Percentiles rank a stretch among this genome's conserved stretches.
Conservation (phyloP, 1,140 invertebrate genomes). For the Tetramorium alpestre region DNA sequence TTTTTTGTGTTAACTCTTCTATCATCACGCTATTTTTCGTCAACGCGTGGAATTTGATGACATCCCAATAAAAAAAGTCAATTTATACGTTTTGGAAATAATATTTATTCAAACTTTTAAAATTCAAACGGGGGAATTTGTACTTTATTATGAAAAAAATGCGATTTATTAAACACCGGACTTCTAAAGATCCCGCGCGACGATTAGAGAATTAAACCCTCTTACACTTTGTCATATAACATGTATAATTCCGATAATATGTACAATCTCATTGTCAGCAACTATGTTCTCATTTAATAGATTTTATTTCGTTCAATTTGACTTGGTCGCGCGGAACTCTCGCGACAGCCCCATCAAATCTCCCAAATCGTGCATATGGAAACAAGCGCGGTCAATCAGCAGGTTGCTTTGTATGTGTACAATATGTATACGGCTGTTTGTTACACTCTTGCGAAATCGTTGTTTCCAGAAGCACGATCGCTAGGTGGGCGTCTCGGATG, state of each 20-base stretch:
- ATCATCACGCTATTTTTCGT: no score
- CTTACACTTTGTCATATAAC: no score
- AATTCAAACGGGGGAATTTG: no score
- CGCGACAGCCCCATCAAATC: background rate
- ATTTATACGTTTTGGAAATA: no score
- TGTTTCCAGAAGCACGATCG: slow-evolving; percentile 60
- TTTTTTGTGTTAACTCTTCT: no score
- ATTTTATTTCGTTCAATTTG: background rate
- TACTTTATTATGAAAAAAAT: no score
- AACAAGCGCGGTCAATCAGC: background rate
- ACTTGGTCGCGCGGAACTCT: background rate
- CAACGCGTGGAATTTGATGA: no score
- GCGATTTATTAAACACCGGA: no score
- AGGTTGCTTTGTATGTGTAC: background rate
- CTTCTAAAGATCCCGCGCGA: no score
- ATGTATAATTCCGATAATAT: background rate
- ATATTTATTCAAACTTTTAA: no score
- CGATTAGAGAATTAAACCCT: no score
- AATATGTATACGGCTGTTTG: background rate
- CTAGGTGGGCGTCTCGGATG: slow-evolving; percentile 66
- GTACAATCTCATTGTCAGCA: background rate
- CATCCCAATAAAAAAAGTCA: no score
- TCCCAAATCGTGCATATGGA: background rate
- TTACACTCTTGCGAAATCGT: slow-evolving; percentile 41
- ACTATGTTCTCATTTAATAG: background rate